Percentiles rank a stretch among this genome's conserved stretches.
These are phyloP conservation scores for Polypterus senegalus DNA, from an alignment of 2,113 vertebrate genomes.

Conservation along the genomic window DNA sequence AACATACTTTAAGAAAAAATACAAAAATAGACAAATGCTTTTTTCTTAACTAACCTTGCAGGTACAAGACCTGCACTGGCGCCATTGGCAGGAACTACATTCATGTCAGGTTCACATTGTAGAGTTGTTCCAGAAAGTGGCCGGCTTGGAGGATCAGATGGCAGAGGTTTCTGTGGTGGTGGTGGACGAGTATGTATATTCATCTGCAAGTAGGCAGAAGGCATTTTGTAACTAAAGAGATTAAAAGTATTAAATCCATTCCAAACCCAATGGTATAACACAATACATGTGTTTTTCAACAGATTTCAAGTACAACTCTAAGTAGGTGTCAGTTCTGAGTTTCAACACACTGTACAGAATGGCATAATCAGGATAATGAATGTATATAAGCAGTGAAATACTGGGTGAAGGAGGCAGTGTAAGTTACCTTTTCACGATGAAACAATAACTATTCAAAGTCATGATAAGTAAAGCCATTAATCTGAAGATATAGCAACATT, in stretches of 20 bases:
- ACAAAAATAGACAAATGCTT: not conserved
- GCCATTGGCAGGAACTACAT: constrained; percentile 12
- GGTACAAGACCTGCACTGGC: constrained; percentile 17
- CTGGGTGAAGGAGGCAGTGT: no score
- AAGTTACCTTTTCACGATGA: no score
- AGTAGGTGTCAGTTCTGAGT: not conserved
- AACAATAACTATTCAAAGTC: no score
- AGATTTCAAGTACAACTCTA: no score
- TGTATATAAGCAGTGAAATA: not conserved
- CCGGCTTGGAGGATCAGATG: constrained; percentile 13
- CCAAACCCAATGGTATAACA: constrained; percentile 3
- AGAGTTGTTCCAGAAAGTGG: constrained; percentile 4
- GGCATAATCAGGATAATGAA: not conserved
- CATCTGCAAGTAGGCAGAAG: constrained; percentile 28
- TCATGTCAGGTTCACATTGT: constrained; percentile 8
- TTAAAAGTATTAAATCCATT: not conserved
- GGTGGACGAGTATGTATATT: constrained; percentile 31
- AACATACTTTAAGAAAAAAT: not conserved
- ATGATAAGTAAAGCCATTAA: no score
- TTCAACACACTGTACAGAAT: not conserved
- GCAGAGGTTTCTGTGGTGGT: constrained; percentile 40
- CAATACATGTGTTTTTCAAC: not conserved
- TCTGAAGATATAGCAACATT: no score
- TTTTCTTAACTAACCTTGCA: constrained; percentile 14
- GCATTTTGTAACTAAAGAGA: not conserved